Evolutionary conservation across 2,797 vertebrate species (phyloP).

Genomic region (Premnoplex brunnescens): DNA sequence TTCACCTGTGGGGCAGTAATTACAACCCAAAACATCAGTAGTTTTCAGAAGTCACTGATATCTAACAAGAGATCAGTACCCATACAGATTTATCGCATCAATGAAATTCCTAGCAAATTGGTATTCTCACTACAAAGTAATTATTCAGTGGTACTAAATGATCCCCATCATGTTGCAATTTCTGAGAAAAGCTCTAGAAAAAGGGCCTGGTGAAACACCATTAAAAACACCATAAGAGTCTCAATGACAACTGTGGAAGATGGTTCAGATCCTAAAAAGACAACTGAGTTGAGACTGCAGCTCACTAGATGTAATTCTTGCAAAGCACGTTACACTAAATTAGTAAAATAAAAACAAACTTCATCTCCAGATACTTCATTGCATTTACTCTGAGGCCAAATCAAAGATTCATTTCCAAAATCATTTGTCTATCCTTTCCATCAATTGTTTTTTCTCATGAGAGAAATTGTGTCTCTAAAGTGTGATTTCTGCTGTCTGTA

Average conservation of each 20-base stretch:
- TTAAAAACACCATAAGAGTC: background rate
- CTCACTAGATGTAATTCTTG: background rate
- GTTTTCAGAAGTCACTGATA: background rate
- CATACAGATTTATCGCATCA: background rate
- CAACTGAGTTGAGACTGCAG: background rate
- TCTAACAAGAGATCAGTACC: background rate
- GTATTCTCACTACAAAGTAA: background rate
- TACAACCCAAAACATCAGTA: background rate
- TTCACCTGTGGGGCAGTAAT: background rate
- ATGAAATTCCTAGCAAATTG: background rate
- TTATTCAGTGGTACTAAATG: background rate
- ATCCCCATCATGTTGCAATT: background rate
- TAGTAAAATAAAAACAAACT: background rate
- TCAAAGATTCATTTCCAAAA: slow-evolving; percentile 6
- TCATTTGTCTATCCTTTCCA: background rate
- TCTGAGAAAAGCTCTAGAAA: background rate
- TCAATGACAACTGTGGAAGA: background rate
- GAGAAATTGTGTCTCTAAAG: background rate
- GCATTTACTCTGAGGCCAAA: background rate
- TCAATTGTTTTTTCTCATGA: background rate
- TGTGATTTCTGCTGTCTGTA: slow-evolving; percentile 35
- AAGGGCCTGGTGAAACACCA: background rate
- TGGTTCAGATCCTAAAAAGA: background rate
- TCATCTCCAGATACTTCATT: background rate
- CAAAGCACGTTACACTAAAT: background rate